Evolutionary conservation across 2,113 vertebrate species (phyloP).

Genomic region (Daphoenositta chrysoptera): DNA sequence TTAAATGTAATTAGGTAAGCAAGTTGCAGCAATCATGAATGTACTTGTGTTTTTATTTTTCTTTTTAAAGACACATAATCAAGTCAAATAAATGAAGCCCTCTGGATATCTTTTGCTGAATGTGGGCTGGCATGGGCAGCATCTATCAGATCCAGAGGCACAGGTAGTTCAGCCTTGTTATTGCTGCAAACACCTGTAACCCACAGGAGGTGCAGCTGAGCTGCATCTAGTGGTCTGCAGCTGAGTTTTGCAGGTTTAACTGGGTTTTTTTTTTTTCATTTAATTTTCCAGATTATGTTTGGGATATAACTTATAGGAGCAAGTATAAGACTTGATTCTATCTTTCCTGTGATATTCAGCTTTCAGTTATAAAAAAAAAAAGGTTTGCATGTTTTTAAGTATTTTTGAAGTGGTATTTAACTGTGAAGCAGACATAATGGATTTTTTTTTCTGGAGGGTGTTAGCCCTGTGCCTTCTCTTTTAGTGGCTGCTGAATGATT

Average conservation of each 20-base stretch:
- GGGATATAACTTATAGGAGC: not conserved
- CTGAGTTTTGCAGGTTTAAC: not conserved
- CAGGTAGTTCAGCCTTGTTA: not conserved
- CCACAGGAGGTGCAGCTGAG: not conserved
- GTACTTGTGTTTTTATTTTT: not conserved
- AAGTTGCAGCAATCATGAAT: not conserved
- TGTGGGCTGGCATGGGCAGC: not conserved
- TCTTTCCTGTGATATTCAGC: not conserved
- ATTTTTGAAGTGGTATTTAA: not conserved
- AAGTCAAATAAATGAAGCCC: not conserved
- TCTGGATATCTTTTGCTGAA: not conserved
- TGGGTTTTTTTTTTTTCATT: rapidly evolving
- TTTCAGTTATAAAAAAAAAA: not conserved
- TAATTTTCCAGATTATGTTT: not conserved
- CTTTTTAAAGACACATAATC: not conserved
- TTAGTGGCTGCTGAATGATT: not conserved
- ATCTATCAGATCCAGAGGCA: not conserved
- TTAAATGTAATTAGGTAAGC: not conserved
- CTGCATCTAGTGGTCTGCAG: not conserved
- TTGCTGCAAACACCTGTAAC: not conserved
- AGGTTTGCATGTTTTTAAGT: not conserved
- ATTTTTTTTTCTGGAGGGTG: not conserved
- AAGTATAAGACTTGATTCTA: not conserved
- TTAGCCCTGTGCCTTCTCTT: not conserved
- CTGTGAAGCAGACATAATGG: not conserved